Percentiles rank a stretch among this genome's conserved stretches.
These are phyloP conservation scores for Drosophila colorata DNA, from an alignment of 2,888 invertebrate species.

Conservation along the genomic window DNA sequence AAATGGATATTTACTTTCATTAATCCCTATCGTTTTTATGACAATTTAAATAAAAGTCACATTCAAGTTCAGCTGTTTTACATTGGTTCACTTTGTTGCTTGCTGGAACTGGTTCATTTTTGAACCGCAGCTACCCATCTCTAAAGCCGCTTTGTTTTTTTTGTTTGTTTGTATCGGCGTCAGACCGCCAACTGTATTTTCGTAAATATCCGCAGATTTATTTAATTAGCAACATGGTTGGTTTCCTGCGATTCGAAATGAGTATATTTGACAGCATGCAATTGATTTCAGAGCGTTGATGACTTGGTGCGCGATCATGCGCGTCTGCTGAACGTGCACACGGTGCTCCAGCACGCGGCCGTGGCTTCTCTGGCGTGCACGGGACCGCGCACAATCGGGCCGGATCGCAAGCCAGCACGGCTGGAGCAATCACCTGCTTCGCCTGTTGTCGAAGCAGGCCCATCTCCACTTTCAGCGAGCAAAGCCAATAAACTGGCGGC, in stretches of 20 bases:
- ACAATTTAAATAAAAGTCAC: background rate
- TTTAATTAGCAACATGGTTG: conserved; percentile 33
- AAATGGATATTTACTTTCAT: too few species aligned
- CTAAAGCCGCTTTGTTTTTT: conserved; percentile 1
- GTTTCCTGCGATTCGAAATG: background rate
- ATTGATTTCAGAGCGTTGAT: conserved; percentile 54
- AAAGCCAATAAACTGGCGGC: background rate
- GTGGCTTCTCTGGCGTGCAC: conserved; percentile 48
- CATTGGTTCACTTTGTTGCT: background rate
- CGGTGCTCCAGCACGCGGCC: conserved; percentile 61
- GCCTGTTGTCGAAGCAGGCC: background rate
- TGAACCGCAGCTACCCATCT: background rate
- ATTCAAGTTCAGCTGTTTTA: background rate
- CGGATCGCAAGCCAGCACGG: conserved; percentile 55
- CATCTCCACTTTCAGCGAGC: background rate
- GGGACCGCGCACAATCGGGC: conserved; percentile 77
- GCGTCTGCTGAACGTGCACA: conserved; percentile 39
- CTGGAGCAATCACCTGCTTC: background rate
- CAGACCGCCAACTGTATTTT: conserved; percentile 1
- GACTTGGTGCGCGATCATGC: conserved; percentile 36
- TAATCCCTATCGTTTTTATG: too few species aligned
- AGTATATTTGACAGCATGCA: background rate
- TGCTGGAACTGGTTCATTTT: conserved; percentile 10
- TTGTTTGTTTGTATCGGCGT: conserved; percentile 1
- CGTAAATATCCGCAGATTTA: background rate